phyloP scores from a whole-genome alignment of 2,797 vertebrate species.

The Cercopithecus petaurista region DNA sequence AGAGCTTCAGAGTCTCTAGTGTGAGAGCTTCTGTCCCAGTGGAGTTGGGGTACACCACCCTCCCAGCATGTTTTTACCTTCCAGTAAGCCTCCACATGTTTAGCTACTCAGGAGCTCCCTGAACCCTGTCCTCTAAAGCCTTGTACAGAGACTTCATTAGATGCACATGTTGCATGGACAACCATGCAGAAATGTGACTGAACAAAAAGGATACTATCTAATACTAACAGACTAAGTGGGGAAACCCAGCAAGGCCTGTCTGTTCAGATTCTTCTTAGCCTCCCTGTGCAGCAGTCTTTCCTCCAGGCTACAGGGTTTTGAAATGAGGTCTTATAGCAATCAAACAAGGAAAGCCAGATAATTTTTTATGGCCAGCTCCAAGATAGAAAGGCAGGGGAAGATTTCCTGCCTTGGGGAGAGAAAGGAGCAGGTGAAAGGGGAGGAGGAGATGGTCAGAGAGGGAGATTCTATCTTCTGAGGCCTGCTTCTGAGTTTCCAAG shows the following conservation, averaged over 20 bases:
- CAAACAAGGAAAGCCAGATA: background rate
- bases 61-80: background rate
- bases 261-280: background rate
- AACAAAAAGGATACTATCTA: background rate
- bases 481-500: background rate
- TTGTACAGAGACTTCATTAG: background rate
- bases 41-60: background rate
- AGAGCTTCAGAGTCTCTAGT: background rate
- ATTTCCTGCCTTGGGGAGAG: background rate
- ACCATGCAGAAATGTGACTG: background rate
- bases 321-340: background rate
- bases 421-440: background rate
- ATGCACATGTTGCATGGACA: background rate
- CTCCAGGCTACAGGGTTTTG: background rate
- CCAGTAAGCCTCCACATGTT: background rate
- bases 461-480: background rate
- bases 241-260: background rate
- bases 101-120: background rate
- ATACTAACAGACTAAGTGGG: background rate
- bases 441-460: background rate
- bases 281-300: background rate
- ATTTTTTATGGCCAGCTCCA: background rate
- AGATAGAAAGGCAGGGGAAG: background rate
- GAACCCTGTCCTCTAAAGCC: background rate
- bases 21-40: background rate